These are phyloP conservation scores for Sphyrna mokarran DNA, from an alignment of 2,113 vertebrate genomes.

Conservation along the genomic window DNA sequence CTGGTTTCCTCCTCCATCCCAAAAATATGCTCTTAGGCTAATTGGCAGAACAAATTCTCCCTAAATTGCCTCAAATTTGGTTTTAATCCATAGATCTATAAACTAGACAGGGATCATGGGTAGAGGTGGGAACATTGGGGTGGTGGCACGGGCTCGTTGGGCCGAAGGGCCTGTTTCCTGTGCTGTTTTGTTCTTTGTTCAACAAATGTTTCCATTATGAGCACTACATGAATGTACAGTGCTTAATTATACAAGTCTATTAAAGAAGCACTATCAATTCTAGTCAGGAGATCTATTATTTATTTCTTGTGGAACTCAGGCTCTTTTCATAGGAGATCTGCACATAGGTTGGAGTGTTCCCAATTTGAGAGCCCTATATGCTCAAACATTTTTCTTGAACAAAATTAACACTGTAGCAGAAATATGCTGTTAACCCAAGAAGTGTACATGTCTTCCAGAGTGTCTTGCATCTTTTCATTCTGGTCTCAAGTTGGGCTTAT, in stretches of 20 bases:
- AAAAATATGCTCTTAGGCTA: too few relatives aligned
- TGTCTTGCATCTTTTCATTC: background rate
- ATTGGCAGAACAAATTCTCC: too few relatives aligned
- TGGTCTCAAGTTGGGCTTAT: background rate
- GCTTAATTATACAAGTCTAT: background rate
- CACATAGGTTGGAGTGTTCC: background rate
- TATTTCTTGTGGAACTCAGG: background rate
- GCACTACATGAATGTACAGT: background rate
- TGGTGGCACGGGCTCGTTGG: too few relatives aligned
- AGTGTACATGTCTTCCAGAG: background rate
- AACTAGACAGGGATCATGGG: too few relatives aligned
- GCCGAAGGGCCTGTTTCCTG: too few relatives aligned
- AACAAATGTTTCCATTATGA: background rate
- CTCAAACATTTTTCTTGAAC: background rate
- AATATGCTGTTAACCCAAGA: background rate
- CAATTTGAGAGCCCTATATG: background rate
- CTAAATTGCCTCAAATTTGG: too few relatives aligned
- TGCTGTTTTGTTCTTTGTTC: too few relatives aligned
- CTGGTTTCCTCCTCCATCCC: too few relatives aligned
- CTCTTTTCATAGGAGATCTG: background rate
- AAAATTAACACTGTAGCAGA: background rate
- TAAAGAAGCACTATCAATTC: background rate
- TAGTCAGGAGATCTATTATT: background rate
- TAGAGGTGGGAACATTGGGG: too few relatives aligned
- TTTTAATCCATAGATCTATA: too few relatives aligned